Percentiles rank a stretch among this genome's conserved stretches.
phyloP scores from a whole-genome alignment of 2,888 invertebrate species.

The Rhingia campestris region DNA sequence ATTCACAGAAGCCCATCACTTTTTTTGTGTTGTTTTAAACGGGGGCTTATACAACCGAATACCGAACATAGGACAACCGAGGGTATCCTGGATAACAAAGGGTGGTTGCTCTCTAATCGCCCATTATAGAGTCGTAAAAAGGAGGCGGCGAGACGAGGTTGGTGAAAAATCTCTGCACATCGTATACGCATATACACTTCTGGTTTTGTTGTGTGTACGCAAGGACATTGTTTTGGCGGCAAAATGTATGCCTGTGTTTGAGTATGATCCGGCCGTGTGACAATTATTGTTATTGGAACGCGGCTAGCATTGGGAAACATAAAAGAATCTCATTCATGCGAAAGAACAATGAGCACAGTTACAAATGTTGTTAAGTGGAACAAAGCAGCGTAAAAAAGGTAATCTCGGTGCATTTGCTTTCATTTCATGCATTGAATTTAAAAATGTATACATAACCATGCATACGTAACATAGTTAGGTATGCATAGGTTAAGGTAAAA shows the following conservation, averaged over 20 bases:
- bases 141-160: slow-evolving; percentile 42
- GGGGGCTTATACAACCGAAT: slow-evolving; percentile 43
- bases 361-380: slow-evolving; percentile 39
- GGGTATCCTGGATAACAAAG: slow-evolving; percentile 42
- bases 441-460: not conserved
- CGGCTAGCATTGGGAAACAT: slow-evolving; percentile 13
- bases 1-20: slow-evolving; percentile 45
- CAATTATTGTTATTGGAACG: slow-evolving; percentile 23
- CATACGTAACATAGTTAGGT: no score
- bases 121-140: slow-evolving; percentile 69
- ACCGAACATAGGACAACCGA: slow-evolving; percentile 29
- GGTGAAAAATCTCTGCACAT: slow-evolving; percentile 58
- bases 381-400: slow-evolving; percentile 6
- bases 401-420: not conserved
- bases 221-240: slow-evolving; percentile 23
- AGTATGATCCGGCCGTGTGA: slow-evolving; percentile 18
- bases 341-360: slow-evolving; percentile 20
- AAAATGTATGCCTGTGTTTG: slow-evolving; percentile 11
- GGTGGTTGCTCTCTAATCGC: slow-evolving; percentile 62
- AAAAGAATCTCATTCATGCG: slow-evolving; percentile 42
- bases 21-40: slow-evolving; percentile 30
- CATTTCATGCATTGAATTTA: not conserved
- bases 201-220: slow-evolving; percentile 9
- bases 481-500: no score
- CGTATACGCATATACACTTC: slow-evolving; percentile 7